phyloP scores from a whole-genome alignment of 1,140 invertebrate species.

The Hyposmocoma kahamanoa region DNA sequence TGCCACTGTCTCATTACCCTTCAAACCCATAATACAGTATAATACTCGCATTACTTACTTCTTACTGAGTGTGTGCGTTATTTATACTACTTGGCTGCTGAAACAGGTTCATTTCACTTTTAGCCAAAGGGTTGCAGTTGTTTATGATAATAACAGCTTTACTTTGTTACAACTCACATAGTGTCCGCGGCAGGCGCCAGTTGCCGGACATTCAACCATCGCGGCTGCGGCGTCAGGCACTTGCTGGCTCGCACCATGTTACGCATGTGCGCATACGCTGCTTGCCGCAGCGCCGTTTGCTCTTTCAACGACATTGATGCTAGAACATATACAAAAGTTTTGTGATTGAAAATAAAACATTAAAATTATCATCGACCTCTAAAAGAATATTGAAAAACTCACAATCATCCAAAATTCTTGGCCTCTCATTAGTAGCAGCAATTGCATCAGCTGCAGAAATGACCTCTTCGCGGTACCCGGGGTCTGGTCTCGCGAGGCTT shows the following conservation, averaged over 20 bases:
- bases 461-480: constrained; percentile 22
- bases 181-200: constrained; percentile 56
- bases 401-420: constrained; percentile 50
- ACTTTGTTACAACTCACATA: constrained; percentile 47
- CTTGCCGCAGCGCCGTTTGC: constrained; percentile 19
- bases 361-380: background rate
- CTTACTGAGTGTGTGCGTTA: too few species aligned
- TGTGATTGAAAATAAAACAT: background rate
- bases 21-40: too few species aligned
- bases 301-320: constrained; percentile 32
- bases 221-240: constrained; percentile 49
- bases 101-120: too few species aligned
- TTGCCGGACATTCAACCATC: constrained; percentile 53
- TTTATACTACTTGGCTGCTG: too few species aligned
- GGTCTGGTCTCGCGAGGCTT: constrained; percentile 33
- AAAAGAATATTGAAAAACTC: constrained; percentile 15
- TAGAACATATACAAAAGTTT: constrained; percentile 19
- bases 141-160: too few species aligned
- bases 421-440: constrained; percentile 50
- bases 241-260: constrained; percentile 28
- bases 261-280: constrained; percentile 29
- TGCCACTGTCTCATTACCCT: too few species aligned
- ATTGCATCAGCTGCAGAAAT: constrained; percentile 42
- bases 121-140: too few species aligned
- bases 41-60: too few species aligned